Base-by-base conservation (phyloP, 2,113 vertebrate genomes). In the Sorex araneus region DNA sequence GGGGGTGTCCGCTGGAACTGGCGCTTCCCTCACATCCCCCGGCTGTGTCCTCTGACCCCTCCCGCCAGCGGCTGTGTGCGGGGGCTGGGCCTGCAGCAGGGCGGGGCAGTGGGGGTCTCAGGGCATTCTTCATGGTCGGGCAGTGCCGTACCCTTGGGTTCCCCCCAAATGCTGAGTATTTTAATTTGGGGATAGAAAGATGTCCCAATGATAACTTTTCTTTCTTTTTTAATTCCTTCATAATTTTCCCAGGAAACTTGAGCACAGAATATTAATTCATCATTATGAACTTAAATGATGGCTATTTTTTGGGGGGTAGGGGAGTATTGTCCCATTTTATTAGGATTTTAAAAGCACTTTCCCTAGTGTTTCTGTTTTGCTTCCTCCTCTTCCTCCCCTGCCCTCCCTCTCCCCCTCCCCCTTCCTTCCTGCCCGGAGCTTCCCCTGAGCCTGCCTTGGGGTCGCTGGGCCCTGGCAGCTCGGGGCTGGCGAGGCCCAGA, bases 121-220 rank as follows among this genome's bases (percentile, higher is more conserved):
- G 40, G 40, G 40, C 40, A 40, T 40, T 40, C 40, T 40, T 40
- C 47, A 50, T 13, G 9, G 47, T 50, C 13, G 9, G 47, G 10
- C 47, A 50, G 47, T 50, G 47, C 13, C 47, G 47, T 50, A 50
- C 2, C 6, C 9, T 50, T 50, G 47, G 47, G 47, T 23, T n/a
- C 8, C 80, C 92, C 89, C 85, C 66, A 76, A 13, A n/a, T 92
- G 70, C 30, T 70, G 34, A 78, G 84, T 70, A 18, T 75, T 91
- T 92, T 78, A 73, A 80, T 15, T 63, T 92, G 94, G 88, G 70
- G 71, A 8, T 71, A 85, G 32, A 84, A 90, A 77, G 9, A 30
- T 63, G 45, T 84, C 27, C 30, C 67, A n/a, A 25, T 73, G 57
- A 19, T 3, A 54, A 21, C 81, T 92, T 93, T 85, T 27, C n/a